Evolutionary conservation across 2,888 invertebrate species (phyloP), one percentile per base, ranked within the genome.

Genomic region (Drosophila merina): DNA sequence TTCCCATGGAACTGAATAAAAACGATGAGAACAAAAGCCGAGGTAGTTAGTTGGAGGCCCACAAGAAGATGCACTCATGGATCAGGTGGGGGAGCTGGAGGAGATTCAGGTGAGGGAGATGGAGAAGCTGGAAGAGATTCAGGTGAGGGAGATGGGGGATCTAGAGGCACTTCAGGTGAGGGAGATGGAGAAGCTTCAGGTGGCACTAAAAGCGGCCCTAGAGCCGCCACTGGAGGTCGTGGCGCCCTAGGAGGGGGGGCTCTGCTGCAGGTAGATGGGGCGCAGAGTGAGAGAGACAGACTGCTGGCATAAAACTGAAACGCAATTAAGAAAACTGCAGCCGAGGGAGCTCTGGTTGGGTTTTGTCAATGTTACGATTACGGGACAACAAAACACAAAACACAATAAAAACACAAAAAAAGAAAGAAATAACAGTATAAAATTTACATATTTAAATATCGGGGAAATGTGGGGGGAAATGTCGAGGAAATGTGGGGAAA

Each of bases 261-360:
- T 20, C 6, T 14, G 36, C 10, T 10, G 7, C 42, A 42, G 42
- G 42, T 20, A 42, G 42, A 8, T 38, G 33, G 20, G 20, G 2
- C 20, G 2, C 20, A 20, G 20, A 20, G 20, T 2, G 20, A 20
- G 2, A 20, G 20, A 20, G 20, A 20, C 20, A 20, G 2, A 20
- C 20, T 20, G 2, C 20, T 20, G 20, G 20, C 20, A 20, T 10
- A 51, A 64, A 64, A 25, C 8, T 45, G 36, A 52, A 63, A 64
- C 66, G 51, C 51, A 66, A 50, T 51, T 60, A 60, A 48, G 60
- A 51, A 44, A 50, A 63, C 40, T 63, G 62, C 66, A 64, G 42
- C 62, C 14, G 14, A 14, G 14, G 20, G 20, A 25, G 30, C 47
- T 42, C 31, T 8, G 47, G 30, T 30, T 60, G 60, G n/a, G 12